These are phyloP conservation scores for Amphibalanus amphitrite DNA, from an alignment of 1,140 invertebrate genomes.

Conservation along the genomic window DNA sequence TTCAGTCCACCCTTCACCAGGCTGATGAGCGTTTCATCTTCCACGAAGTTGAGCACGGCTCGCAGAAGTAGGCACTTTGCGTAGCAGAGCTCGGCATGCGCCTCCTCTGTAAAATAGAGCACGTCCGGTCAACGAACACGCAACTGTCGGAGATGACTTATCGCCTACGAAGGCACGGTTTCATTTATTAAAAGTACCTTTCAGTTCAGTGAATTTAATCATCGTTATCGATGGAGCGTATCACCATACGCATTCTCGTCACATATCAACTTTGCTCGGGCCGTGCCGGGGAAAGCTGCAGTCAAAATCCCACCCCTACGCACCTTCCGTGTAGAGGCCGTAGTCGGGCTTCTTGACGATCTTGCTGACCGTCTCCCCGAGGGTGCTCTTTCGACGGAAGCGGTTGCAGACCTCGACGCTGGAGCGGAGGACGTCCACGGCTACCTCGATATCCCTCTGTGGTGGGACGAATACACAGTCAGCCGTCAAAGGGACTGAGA, in stretches of 20 bases:
- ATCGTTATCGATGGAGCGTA: neutral
- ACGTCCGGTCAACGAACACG: conserved; percentile 1
- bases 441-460: conserved; percentile 50
- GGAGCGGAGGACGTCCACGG: conserved; percentile 48
- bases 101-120: conserved; percentile 45
- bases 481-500: no score
- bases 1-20: conserved; percentile 86
- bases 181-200: no score
- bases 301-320: conserved; percentile 16
- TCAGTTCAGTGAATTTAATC: no score
- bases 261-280: neutral
- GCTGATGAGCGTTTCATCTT: conserved; percentile 83
- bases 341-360: conserved; percentile 64
- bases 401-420: conserved; percentile 58
- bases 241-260: neutral
- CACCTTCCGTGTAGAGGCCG: conserved; percentile 50
- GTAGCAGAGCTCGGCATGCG: conserved; percentile 88
- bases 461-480: no score
- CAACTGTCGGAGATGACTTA: neutral
- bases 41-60: conserved; percentile 77
- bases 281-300: neutral
- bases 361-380: conserved; percentile 59
- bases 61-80: conserved; percentile 75
- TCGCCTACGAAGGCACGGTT: neutral
- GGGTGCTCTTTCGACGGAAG: conserved; percentile 45